Conservation (phyloP, 2,888 invertebrate genomes). For the Hyposoter dolosus region DNA sequence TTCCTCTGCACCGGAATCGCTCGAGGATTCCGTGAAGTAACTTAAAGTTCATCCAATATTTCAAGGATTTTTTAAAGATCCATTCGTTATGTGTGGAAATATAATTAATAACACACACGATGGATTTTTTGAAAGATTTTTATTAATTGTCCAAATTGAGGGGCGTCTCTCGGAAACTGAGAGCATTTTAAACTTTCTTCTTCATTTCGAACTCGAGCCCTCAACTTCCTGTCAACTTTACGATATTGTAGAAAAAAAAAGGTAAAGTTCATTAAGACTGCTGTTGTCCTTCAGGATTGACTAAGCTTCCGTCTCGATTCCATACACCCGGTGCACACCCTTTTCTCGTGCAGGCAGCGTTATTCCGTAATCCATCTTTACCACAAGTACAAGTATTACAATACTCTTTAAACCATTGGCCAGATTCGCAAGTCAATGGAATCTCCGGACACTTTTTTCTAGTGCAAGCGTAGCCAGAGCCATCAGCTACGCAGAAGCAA, state of each 20-base stretch:
- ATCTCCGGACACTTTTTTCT: background rate
- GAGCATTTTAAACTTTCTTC: background rate
- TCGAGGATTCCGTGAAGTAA: background rate
- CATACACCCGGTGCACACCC: conserved; percentile 13
- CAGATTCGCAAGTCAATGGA: conserved; percentile 32
- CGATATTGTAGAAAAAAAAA: background rate
- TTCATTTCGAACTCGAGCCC: background rate
- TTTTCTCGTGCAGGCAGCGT: conserved; percentile 27
- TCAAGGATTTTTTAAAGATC: too few relatives aligned
- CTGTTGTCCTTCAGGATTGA: background rate
- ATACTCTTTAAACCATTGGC: background rate
- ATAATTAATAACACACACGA: too few relatives aligned
- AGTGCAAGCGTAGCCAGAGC: conserved; percentile 17
- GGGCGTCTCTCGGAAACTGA: background rate
- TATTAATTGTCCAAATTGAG: background rate
- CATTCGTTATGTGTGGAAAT: too few relatives aligned
- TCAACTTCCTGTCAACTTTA: background rate
- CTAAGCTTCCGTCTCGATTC: conserved; percentile 33
- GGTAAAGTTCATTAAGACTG: background rate
- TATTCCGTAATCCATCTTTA: conserved; percentile 11
- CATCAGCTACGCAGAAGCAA: conserved; percentile 1
- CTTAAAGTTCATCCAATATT: too few relatives aligned
- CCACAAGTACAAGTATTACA: conserved; percentile 53
- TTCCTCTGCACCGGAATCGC: too few relatives aligned
- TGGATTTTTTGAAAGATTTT: background rate